Base-by-base conservation (phyloP, 2,797 vertebrate species). In the Tragopan temminckii region DNA sequence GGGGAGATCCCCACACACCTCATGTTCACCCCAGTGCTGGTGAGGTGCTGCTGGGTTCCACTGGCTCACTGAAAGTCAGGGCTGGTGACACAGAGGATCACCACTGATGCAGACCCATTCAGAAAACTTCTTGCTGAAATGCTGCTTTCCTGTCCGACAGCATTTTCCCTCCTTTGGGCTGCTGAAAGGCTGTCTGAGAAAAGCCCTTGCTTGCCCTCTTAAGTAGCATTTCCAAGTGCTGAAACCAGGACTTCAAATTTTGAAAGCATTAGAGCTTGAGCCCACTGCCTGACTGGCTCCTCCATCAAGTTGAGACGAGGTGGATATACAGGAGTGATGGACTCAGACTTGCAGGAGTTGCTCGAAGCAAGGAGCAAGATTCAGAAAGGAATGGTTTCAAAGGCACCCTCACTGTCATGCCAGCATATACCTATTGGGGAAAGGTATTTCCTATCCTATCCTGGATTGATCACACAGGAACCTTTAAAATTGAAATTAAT, bases 211-310 rank as follows among this genome's bases (percentile, higher is more conserved):
- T 68, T 80, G 55, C 55, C 35, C 80, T 92, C 77, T 86, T 88
- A 80, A 77, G 43, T 83, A 94, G 38, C 55, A 14, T 43, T 88
- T 79, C 89, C 82, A 95, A 67, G 82, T 40, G 55, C 31, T 88
- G 89, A 91, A 92, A 88, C 23, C 46, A 76, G 33, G 31, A 48
- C 61, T 53, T 70, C 43, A 76, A 88, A 68, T 72, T 43, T 86
- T 79, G 82, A 88, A 91, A 93, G 69, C 7, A 2, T 77, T 81
- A 74, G 42, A 89, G 38, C 36, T 72, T 5, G 0, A 70, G 50
- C 38, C 33, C 80, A 52, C 43, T 75, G 48, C 71, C 38, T 3
- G 2, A 20, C 55, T 72, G 85, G 66, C 0, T 1, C 50, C 80
- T 92, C 62, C 1, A 1, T 38, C 25, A 0, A 12, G 35, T 35